These are phyloP conservation scores for Emydura subglobosa DNA, from an alignment of 2,113 vertebrate species.

Conservation along the genomic window DNA sequence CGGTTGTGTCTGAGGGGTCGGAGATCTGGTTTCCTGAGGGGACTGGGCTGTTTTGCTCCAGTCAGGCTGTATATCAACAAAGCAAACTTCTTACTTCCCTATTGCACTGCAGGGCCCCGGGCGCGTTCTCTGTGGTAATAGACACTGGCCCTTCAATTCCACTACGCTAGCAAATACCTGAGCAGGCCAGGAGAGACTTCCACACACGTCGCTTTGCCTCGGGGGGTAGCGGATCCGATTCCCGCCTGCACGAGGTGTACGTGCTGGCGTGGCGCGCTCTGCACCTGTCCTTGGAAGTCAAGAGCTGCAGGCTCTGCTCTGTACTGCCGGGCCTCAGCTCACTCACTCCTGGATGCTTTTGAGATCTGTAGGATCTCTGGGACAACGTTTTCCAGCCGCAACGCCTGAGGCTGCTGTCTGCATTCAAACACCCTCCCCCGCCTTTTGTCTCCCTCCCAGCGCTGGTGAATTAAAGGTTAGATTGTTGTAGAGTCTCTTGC, in stretches of 20 bases:
- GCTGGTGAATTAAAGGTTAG: not conserved
- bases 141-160: fast-evolving
- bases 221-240: fast-evolving
- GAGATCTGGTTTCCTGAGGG: not conserved
- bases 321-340: not conserved
- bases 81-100: fast-evolving
- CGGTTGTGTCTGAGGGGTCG: not conserved
- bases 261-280: not conserved
- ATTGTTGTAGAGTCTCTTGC: fast-evolving
- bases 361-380: not conserved
- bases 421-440: not conserved
- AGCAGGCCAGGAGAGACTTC: not conserved
- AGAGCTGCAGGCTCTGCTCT: not conserved
- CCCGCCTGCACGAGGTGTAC: fast-evolving
- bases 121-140: fast-evolving
- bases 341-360: not conserved
- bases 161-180: fast-evolving
- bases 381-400: not conserved
- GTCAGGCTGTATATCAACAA: not conserved
- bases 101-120: fast-evolving
- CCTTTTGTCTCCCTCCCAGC: not conserved
- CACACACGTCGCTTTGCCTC: fast-evolving
- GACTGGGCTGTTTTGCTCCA: not conserved
- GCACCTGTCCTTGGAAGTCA: conserved; percentile 35
- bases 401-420: not conserved